phyloP scores from a whole-genome alignment of 2,888 invertebrate species.

The Cephus pygmeus region DNA sequence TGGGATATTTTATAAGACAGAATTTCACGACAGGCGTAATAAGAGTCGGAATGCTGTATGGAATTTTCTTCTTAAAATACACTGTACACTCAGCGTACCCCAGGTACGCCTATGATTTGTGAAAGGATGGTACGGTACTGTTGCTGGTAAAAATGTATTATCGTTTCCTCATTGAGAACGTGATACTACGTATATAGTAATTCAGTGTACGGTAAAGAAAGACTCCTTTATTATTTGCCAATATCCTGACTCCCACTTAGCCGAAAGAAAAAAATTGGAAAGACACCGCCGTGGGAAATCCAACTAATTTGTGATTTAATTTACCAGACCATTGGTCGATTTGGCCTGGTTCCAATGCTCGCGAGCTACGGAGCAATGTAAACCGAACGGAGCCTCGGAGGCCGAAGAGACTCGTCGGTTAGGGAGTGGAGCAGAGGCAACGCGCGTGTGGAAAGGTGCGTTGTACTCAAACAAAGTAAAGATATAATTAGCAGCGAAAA shows the following conservation, averaged over 20 bases:
- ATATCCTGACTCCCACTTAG: neutral
- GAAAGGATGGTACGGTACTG: neutral
- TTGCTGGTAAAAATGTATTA: neutral
- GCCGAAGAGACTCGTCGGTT: constrained; percentile 26
- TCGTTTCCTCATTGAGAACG: neutral
- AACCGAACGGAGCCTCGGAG: constrained; percentile 19
- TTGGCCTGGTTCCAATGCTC: constrained; percentile 53
- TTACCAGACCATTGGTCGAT: constrained; percentile 53
- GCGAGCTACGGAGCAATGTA: constrained; percentile 34
- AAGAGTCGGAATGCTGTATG: neutral
- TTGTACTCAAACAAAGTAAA: constrained; percentile 65
- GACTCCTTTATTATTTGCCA: neutral
- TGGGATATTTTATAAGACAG: neutral
- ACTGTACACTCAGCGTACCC: neutral
- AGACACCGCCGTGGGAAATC: constrained; percentile 31
- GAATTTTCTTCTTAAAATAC: neutral
- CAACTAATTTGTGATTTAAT: constrained; percentile 49
- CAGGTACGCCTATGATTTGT: neutral
- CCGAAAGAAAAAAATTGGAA: neutral
- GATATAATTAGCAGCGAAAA: constrained; percentile 56
- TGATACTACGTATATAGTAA: neutral
- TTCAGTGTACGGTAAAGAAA: neutral
- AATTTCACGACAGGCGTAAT: neutral
- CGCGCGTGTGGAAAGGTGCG: constrained; percentile 62
- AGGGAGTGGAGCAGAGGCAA: constrained; percentile 38